Evolutionary conservation across 2,888 invertebrate species (phyloP).

Genomic region (Diloba caeruleocephala): DNA sequence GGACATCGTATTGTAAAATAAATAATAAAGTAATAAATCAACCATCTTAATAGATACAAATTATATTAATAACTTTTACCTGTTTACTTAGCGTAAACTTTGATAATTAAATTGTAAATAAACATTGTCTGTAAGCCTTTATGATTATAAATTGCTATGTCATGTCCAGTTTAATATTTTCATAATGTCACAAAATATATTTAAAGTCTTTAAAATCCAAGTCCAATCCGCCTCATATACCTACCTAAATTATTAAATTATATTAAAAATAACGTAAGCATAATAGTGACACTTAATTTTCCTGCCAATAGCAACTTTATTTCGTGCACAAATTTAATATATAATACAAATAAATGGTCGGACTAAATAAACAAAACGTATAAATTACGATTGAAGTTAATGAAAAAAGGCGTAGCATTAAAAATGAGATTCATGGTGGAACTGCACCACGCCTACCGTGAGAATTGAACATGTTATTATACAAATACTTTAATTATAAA

Average conservation of each 20-base stretch:
- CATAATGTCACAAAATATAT: too few species aligned
- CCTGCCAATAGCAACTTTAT: neutral
- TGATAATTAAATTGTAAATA: slow-evolving; percentile 15
- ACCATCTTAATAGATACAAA: too few species aligned
- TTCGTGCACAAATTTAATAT: neutral
- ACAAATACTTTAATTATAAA: slow-evolving; percentile 20
- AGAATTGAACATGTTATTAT: slow-evolving; percentile 16
- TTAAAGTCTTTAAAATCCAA: too few species aligned
- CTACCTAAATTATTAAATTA: too few species aligned
- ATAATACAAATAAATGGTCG: slow-evolving; percentile 5
- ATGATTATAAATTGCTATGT: too few species aligned
- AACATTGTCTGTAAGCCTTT: slow-evolving; percentile 31
- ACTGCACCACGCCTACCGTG: slow-evolving; percentile 44
- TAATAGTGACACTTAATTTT: neutral
- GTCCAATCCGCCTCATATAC: too few species aligned
- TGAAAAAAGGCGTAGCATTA: slow-evolving; percentile 48
- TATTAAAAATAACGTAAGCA: too few species aligned
- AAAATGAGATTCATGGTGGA: slow-evolving; percentile 33
- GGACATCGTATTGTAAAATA: too few species aligned
- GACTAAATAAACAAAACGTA: slow-evolving; percentile 33
- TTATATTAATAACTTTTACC: too few species aligned
- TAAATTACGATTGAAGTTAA: slow-evolving; percentile 33
- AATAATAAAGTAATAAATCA: too few species aligned
- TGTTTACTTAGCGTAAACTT: slow-evolving; percentile 6
- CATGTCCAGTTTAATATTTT: too few species aligned